Evolutionary conservation across 2,113 vertebrate genomes (phyloP), one percentile per base, ranked within the genome.

Genomic region (Podocnemis expansa): DNA sequence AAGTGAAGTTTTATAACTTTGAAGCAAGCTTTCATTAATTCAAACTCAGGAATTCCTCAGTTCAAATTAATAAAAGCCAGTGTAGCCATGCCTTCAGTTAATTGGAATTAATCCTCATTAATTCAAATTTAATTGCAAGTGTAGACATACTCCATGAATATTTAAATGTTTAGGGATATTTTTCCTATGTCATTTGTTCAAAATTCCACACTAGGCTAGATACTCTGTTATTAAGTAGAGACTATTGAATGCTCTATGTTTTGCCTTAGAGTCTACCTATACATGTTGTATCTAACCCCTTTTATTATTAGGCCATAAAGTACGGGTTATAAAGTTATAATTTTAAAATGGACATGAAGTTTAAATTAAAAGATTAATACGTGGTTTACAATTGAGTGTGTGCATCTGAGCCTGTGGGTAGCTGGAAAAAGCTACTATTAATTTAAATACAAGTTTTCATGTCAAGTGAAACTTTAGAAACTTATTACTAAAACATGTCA

Each of bases 381-480:
- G 41, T 94, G 22, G 93, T 94, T 97, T 92, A 81, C 84, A 89
- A 90, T 73, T 70, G 87, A 52, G 55, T 92, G 43, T 45, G 47
- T 95, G 78, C 58, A 25, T 75, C 88, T 84, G 41, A 96, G 82
- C 92, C 83, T 95, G 38, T 93, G 54, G 82, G 54, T 51, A 83
- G n/a, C 82, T 95, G 89, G 86, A 95, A 73, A 95, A 97, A 95
- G 51, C 79, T 91, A 87, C 80, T 88, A 93, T 95, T 96, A 96
- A 97, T 85, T 93, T 97, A 89, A 96, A 89, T 63, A 96, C 95
- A 96, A 94, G 51, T 79, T 96, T 97, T 97, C 88, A 16, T 92
- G 45, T 81, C 93, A 84, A 88, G 89, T 97, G 93, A 97, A 95
- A 96, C 87, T 94, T 94, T 94, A 87, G 96, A 94, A 96, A 82